Evolutionary conservation across 2,888 invertebrate genomes (phyloP), one percentile per base, ranked within the genome.

Genomic region (Tetragonisca angustula): DNA sequence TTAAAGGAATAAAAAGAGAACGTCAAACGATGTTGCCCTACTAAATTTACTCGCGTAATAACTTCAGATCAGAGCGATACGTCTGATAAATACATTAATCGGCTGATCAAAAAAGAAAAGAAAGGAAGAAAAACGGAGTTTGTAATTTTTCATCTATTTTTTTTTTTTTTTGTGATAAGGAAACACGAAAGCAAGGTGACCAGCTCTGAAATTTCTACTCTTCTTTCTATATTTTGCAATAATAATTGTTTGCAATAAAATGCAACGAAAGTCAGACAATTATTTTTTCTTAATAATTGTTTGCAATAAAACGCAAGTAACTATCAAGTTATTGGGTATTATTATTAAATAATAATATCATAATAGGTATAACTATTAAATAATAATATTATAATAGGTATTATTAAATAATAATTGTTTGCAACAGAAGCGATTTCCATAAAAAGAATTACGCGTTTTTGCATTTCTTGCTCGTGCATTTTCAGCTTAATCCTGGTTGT

Each of bases 11-110:
- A n/a, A 13, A 27, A 61, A 24, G 15, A 6, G 4, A 9, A 59
- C 32, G 69, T 50, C 49, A 32, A 59, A 71, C 71, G 43, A 49
- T 52, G 36, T 56, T 49, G 56, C 71, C 49, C 56, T 32, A 32
- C 61, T 49, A 17, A 77, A 67, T 27, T 61, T 27, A 50, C 21
- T 59, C 49, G 17, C 50, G 4, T 32, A 78, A 21, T 43, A n/a
- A 62, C 27, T 32, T 43, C 27, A 52, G 19, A 32, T 56, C 49
- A 13, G 27, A n/a, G 36, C 49, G 50, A 15, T 49, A 9, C 24
- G 24, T 27, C 19, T 61, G 9, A 24, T 15, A 59, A 43, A 49
- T 43, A 49, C 13, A 61, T 43, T 27, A 43, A 17, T 62, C 50
- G 24, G 27, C 2, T 27, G 69, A 32, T 36, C 9, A 43, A 9